These are phyloP conservation scores for Alviniconcha marisindica DNA, from an alignment of 1,140 invertebrate genomes.

Conservation along the genomic window DNA sequence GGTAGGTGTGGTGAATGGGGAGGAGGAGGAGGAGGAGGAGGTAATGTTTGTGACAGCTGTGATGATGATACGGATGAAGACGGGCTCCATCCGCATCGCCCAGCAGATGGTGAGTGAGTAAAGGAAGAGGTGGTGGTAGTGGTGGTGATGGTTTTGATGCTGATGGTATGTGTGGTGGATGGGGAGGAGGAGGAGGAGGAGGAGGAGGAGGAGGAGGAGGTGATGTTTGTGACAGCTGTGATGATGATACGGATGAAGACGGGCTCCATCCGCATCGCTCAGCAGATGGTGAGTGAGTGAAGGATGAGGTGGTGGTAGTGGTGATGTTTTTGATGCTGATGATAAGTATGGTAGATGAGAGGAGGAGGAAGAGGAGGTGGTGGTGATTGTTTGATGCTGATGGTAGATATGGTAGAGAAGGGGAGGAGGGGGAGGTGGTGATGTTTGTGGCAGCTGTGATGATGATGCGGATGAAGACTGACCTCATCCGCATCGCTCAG, in stretches of 20 bases:
- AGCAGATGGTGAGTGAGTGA: conserved; percentile 42
- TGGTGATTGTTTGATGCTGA: too few species aligned
- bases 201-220: not conserved
- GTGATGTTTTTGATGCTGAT: not conserved
- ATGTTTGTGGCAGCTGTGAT: too few species aligned
- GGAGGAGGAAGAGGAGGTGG: not conserved
- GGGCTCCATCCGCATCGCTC: not conserved
- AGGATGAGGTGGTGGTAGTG: not conserved
- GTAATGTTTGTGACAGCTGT: not conserved
- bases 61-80: not conserved
- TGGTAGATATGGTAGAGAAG: too few species aligned
- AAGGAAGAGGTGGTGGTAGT: not conserved
- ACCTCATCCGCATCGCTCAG: too few species aligned
- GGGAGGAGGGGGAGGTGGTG: too few species aligned
- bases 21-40: not conserved
- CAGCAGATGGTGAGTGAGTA: conserved; percentile 41
- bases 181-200: not conserved
- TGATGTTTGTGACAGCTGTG: not conserved
- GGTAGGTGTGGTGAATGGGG: not conserved
- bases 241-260: not conserved
- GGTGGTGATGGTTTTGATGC: not conserved
- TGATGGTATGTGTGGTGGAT: not conserved
- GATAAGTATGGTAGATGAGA: not conserved
- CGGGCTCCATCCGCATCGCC: conserved; percentile 5
- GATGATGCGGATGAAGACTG: too few species aligned